Conservation (phyloP, 2,888 invertebrate species). For the Lasioglossum morio region DNA sequence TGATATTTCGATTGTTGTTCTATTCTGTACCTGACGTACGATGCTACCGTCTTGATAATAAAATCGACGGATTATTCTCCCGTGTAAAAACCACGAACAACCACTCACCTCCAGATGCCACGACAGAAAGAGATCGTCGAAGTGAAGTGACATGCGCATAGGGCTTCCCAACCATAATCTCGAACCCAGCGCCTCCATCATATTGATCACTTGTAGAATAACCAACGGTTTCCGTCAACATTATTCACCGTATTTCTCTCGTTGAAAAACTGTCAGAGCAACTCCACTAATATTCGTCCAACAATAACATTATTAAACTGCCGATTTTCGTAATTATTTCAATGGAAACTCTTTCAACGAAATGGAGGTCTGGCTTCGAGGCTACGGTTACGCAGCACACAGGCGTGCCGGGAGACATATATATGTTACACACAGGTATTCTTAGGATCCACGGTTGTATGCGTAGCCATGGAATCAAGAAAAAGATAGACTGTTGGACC, state of each 20-base stretch:
- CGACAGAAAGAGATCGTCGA: constrained; percentile 84
- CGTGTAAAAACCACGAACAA: constrained; percentile 74
- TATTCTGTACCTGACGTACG: constrained; percentile 76
- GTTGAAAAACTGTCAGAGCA: neutral
- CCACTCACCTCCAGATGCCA: constrained; percentile 84
- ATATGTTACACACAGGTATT: constrained; percentile 37
- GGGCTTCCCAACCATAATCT: constrained; percentile 73
- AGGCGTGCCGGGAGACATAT: constrained; percentile 53
- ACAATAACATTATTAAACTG: neutral
- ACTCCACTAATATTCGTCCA: neutral
- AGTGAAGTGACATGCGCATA: constrained; percentile 82
- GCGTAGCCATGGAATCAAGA: constrained; percentile 21
- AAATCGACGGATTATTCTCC: constrained; percentile 77
- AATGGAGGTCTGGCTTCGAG: constrained; percentile 72
- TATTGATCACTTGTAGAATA: constrained; percentile 70
- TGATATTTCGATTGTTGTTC: constrained; percentile 67
- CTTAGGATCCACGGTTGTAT: constrained; percentile 37
- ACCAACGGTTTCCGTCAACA: neutral
- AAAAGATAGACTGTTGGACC: constrained; percentile 39
- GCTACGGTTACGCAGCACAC: constrained; percentile 68
- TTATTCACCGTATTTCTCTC: constrained; percentile 2
- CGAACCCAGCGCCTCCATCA: constrained; percentile 72
- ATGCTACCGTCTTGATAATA: constrained; percentile 68
- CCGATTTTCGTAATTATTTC: neutral
- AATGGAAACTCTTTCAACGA: constrained; percentile 35